These are phyloP conservation scores for Taphrorychus bicolor DNA, from an alignment of 2,888 invertebrate species.

Conservation along the genomic window DNA sequence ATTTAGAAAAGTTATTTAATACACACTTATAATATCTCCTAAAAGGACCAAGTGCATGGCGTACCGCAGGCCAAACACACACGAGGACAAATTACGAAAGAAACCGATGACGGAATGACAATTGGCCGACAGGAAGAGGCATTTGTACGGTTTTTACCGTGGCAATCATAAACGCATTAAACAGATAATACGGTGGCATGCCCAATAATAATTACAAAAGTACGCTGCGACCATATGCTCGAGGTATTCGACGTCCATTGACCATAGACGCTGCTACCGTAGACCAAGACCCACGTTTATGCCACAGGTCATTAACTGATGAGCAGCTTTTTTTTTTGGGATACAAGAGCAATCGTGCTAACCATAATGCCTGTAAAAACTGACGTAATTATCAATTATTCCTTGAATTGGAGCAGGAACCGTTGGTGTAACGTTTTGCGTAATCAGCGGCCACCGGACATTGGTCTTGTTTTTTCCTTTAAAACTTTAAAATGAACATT, in stretches of 20 bases:
- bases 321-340: conserved; percentile 14
- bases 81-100: conserved; percentile 48
- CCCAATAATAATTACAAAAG: conserved; percentile 36
- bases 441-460: neutral
- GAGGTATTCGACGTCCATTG: conserved; percentile 24
- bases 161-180: conserved; percentile 57
- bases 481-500: neutral
- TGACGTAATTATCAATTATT: neutral
- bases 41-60: neutral
- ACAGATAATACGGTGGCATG: conserved; percentile 33
- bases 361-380: conserved; percentile 8
- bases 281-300: neutral
- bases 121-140: conserved; percentile 60
- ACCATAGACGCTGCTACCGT: conserved; percentile 17
- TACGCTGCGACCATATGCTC: conserved; percentile 33
- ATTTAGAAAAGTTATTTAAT: no score
- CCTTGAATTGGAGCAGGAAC: neutral
- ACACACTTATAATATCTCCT: no score
- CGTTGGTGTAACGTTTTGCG: conserved; percentile 2
- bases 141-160: conserved; percentile 60
- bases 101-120: conserved; percentile 61
- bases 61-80: conserved; percentile 40
- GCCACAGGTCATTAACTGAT: conserved; percentile 27
- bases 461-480: neutral
- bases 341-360: conserved; percentile 18